These are phyloP conservation scores for Tragopan temminckii DNA, from an alignment of 2,797 vertebrate genomes.

Conservation along the genomic window DNA sequence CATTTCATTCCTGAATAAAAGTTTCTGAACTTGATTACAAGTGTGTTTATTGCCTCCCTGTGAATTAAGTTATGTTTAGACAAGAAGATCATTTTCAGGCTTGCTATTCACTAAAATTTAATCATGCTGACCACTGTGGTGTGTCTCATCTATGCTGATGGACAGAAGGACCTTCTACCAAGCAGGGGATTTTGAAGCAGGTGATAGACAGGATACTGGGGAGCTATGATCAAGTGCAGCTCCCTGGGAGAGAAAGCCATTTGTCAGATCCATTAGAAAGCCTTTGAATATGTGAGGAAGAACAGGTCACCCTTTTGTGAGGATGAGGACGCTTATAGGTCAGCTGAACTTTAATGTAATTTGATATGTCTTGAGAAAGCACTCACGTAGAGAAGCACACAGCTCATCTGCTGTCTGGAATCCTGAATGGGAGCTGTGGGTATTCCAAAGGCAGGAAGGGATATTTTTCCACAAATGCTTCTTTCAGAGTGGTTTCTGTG, in stretches of 20 bases:
- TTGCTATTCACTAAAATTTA: not conserved
- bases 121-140: not conserved
- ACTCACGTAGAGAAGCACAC: not conserved
- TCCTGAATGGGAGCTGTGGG: not conserved
- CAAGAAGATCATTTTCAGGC: not conserved
- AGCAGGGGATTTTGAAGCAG: rapidly evolving
- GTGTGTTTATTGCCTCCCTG: not conserved
- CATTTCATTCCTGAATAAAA: not conserved
- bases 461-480: not conserved
- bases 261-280: not conserved
- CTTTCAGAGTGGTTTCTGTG: not conserved
- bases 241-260: not conserved
- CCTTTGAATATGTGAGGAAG: not conserved
- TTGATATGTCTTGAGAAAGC: not conserved
- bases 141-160: not conserved
- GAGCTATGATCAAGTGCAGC: not conserved
- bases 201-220: not conserved
- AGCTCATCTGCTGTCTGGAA: not conserved
- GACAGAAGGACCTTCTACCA: not conserved
- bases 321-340: not conserved
- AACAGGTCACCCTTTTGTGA: not conserved
- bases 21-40: not conserved
- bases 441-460: not conserved
- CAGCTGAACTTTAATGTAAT: not conserved
- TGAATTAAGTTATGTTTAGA: not conserved